Percentiles rank a stretch among this genome's conserved stretches.
Conservation (phyloP, 2,888 invertebrate species). For the Aporophyla lueneburgensis region DNA sequence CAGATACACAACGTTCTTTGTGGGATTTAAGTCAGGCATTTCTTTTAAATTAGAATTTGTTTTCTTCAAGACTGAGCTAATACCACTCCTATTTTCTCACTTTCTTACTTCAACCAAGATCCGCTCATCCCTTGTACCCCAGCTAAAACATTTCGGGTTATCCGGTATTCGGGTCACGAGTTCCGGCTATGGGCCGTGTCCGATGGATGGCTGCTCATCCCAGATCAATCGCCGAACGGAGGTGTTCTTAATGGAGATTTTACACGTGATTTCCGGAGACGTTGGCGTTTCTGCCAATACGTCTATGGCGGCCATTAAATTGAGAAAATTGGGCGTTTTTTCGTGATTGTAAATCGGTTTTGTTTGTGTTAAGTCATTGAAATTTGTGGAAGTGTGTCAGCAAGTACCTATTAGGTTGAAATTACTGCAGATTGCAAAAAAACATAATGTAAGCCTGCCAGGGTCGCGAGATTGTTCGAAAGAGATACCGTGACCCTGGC, state of each 20-base stretch:
- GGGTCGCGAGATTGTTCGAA: no score
- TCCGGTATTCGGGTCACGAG: constrained; percentile 86
- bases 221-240: constrained; percentile 84
- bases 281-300: constrained; percentile 75
- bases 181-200: constrained; percentile 84
- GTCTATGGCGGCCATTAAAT: constrained; percentile 75
- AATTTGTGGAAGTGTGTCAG: constrained; percentile 16
- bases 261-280: constrained; percentile 87
- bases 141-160: constrained; percentile 72
- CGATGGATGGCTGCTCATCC: constrained; percentile 87
- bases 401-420: background rate
- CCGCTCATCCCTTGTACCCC: constrained; percentile 48
- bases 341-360: constrained; percentile 2
- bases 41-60: background rate
- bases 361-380: constrained; percentile 44
- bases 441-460: no score
- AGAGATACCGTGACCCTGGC: no score
- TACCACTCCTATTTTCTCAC: background rate
- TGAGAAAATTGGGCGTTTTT: constrained; percentile 66
- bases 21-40: no score
- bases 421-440: background rate
- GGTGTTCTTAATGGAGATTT: constrained; percentile 89
- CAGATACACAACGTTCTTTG: background rate
- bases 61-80: background rate
- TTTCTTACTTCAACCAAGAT: background rate